These are phyloP conservation scores for Acanthurus leucopareius DNA, from an alignment of 2,797 vertebrate species.

Conservation along the genomic window DNA sequence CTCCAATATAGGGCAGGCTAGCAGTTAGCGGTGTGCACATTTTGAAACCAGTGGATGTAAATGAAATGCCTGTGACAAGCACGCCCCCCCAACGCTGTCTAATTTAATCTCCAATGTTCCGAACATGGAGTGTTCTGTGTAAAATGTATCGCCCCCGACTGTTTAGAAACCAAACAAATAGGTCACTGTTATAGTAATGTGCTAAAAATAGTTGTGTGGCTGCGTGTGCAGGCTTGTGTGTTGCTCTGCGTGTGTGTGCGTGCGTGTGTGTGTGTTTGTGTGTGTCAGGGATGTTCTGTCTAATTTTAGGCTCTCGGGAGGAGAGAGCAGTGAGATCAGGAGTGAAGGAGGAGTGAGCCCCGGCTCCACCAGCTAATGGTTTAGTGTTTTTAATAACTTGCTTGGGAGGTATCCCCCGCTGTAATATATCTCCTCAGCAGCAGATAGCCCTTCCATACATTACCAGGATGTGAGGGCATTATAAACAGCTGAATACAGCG, in stretches of 20 bases:
- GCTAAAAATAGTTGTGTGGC: conserved; percentile 74
- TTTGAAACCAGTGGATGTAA: conserved; percentile 11
- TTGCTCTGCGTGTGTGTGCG: conserved; percentile 33
- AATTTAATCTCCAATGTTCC: conserved; percentile 46
- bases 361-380: conserved; percentile 70
- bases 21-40: conserved; percentile 17
- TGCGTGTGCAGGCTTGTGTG: conserved; percentile 24
- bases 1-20: conserved; percentile 28
- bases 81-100: conserved; percentile 7
- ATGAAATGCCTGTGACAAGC: conserved; percentile 13
- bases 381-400: conserved; percentile 82
- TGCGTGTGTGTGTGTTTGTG: conserved; percentile 47
- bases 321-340: conserved; percentile 67
- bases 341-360: conserved; percentile 70
- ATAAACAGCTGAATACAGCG: conserved; percentile 69
- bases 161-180: conserved; percentile 75
- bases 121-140: conserved; percentile 19
- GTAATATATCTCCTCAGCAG: conserved; percentile 71
- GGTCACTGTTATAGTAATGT: conserved; percentile 78
- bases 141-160: conserved; percentile 47
- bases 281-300: conserved; percentile 69
- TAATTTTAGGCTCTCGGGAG: conserved; percentile 77
- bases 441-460: conserved; percentile 69
- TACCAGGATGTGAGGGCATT: conserved; percentile 54
- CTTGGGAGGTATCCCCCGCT: conserved; percentile 62